Evolutionary conservation across 2,113 vertebrate genomes (phyloP), one percentile per base, ranked within the genome.

Genomic region (Crocuta crocuta): DNA sequence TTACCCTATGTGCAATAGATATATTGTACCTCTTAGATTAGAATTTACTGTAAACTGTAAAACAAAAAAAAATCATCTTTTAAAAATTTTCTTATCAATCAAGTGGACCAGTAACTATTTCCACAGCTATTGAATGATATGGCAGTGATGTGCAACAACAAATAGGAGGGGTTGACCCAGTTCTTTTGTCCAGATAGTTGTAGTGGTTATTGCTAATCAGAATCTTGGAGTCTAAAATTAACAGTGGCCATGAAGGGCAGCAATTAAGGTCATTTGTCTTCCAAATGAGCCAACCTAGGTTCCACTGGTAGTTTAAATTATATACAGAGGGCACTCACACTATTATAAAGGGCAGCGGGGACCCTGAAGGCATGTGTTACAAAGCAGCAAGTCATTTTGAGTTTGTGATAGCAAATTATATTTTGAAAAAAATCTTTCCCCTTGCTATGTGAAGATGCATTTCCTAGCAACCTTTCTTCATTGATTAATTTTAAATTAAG

Each of bases 181-280:
- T 98, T 97, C 61, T 79, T 96, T 76, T 92, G 11, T 65, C 63
- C 43, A 86, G 86, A 89, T 87, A 66, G 65, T 83, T 0, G 33
- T 0, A 0, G 0, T 96, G 97, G 90, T 98, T 98, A 89, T 58
- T 98, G 39, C 87, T 98, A 94, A 98, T 98, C 98, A 95, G 93
- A 97, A 98, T 66, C 48, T 89, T 89, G 93, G 92, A 97, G 95
- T 96, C 98, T 97, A 65, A 98, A 98, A 99, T 99, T 98, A 98
- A 98, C 98, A 97, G 13, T 76, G 85, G 94, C 84, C 83, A 76
- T 97, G 91, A 98, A 98, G 96, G 98, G 5, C 50, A 98, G 94
- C 98, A 98, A 97, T 99, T 98, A 98, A 97, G 87, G 85, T 90
- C 97, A 98, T 99, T 98, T 89, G 79, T 98, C 98, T 99, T 98